Base-by-base conservation (phyloP, 2,888 invertebrate species). In the Synergus gifuensis region DNA sequence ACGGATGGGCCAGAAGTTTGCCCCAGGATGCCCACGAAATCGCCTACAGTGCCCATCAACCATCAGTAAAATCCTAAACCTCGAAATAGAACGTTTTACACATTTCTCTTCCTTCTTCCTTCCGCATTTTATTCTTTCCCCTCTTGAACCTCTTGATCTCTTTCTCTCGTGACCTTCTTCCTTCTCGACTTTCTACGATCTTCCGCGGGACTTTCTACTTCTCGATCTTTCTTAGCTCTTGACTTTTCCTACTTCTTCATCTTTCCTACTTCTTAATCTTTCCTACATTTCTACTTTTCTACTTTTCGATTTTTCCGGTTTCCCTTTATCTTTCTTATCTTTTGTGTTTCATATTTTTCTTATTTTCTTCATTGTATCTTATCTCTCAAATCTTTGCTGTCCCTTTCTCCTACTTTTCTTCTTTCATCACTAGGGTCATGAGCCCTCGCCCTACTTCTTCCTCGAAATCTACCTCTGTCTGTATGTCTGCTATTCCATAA, bases 41-140 rank as follows among this genome's bases (percentile, higher is more conserved):
- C 90, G 97, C 97, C 83, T 97, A 97, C 93, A 94, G 95, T 85
- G 96, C 95, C 85, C 97, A 97, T 92, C 95, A 95, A 92, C 95
- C 95, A 85, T 93, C 93, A 87, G 92, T 92, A 88, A 87, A 90
- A 83, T 83, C 87, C 81, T 87, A 91, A 86, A 80, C 80, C 80
- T n/a, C 79, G 66, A 77, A 83, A 78, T 85, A 84, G 84, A 85
- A 86, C 84, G 54, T 84, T 82, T 76, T 83, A 28, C 76, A 78
- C 77, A 46, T 63, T 77, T 60, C 54, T 79, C 80, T 63, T 80
- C 77, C 69, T 67, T 79, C 76, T 64, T 66, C 76, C 36, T 81
- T 80, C 78, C 81, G 83, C 80, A 66, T 76, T 80, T 77, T 76
- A 49, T 76, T 64, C 81, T 78, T 49, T 49, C 81, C 42, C 79